Percentiles rank a stretch among this genome's conserved stretches.
These are phyloP conservation scores for Drosophila falleni DNA, from an alignment of 2,888 invertebrate species.

Conservation along the genomic window DNA sequence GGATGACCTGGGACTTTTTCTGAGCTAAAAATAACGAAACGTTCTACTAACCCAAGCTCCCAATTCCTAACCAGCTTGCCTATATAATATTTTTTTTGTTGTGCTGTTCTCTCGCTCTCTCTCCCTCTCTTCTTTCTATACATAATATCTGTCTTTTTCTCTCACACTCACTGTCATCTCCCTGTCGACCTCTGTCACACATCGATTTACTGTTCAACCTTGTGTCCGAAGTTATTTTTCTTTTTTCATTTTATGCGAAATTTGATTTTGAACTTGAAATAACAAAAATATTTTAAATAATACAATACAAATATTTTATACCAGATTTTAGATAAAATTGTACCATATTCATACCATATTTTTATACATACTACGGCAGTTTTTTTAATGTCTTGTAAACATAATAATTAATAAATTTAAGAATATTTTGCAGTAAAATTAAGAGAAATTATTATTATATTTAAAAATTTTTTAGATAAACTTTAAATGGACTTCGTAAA, in stretches of 20 bases:
- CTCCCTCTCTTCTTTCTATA: slow-evolving; percentile 3
- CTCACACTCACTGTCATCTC: neutral
- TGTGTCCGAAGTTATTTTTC: slow-evolving; percentile 20
- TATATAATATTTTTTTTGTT: slow-evolving; percentile 39
- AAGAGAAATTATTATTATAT: neutral
- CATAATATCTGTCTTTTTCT: neutral
- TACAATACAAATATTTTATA: neutral
- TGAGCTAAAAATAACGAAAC: slow-evolving; percentile 60
- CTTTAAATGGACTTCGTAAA: neutral
- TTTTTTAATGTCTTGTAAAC: neutral
- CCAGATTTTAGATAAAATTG: neutral
- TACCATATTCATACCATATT: neutral
- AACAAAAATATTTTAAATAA: neutral
- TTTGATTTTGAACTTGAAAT: slow-evolving; percentile 12
- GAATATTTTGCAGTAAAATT: neutral
- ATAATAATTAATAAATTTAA: neutral
- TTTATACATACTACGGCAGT: neutral
- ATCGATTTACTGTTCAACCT: slow-evolving; percentile 33
- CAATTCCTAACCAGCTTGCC: slow-evolving; percentile 22
- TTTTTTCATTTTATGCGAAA: neutral
- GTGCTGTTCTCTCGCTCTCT: slow-evolving; percentile 16
- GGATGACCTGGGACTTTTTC: slow-evolving; percentile 35
- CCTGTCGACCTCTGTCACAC: slow-evolving; percentile 15
- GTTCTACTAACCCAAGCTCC: slow-evolving; percentile 23
- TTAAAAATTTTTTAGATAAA: neutral